A percentile compares a stretch with the other conserved stretches of the same genome.
These are phyloP conservation scores for Napeogenes inachia DNA, from an alignment of 2,888 invertebrate species.

Conservation along the genomic window DNA sequence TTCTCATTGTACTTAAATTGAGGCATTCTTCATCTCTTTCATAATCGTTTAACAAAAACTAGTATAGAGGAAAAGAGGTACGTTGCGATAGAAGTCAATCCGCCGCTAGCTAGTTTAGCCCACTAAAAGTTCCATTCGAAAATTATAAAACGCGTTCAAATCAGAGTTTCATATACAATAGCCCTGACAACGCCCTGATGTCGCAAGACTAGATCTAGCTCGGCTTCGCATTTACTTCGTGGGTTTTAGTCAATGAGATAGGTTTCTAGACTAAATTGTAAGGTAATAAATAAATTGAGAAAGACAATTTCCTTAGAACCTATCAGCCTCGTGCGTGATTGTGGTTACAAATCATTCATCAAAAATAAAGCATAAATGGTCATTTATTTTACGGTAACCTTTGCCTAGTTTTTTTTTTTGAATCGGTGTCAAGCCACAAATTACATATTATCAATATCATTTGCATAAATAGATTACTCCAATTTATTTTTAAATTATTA, in stretches of 20 bases:
- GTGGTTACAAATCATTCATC: too few relatives aligned
- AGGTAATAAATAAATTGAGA: background rate
- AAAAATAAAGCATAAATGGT: too few relatives aligned
- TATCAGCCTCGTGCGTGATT: too few relatives aligned
- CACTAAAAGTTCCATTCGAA: conserved; percentile 15
- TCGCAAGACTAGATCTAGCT: conserved; percentile 33
- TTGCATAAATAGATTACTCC: too few relatives aligned
- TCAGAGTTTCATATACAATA: conserved; percentile 32
- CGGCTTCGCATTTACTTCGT: conserved; percentile 32
- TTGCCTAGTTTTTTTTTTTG: too few relatives aligned
- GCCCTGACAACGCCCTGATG: conserved; percentile 39
- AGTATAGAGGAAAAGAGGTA: background rate
- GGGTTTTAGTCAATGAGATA: conserved; percentile 10
- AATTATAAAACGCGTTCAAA: conserved; percentile 26
- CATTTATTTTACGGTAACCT: too few relatives aligned
- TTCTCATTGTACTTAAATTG: too few relatives aligned
- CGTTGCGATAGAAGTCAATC: background rate
- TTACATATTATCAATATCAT: too few relatives aligned
- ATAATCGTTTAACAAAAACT: background rate
- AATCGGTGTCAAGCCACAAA: too few relatives aligned
- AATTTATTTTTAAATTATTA: too few relatives aligned
- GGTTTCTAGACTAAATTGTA: conserved; percentile 9
- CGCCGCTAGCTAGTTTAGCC: background rate
- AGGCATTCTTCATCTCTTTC: too few relatives aligned
- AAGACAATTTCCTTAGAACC: background rate